Evolutionary conservation across 1,140 invertebrate genomes (phyloP), one percentile per base, ranked within the genome.

Genomic region (Drosophila kanapiae): DNA sequence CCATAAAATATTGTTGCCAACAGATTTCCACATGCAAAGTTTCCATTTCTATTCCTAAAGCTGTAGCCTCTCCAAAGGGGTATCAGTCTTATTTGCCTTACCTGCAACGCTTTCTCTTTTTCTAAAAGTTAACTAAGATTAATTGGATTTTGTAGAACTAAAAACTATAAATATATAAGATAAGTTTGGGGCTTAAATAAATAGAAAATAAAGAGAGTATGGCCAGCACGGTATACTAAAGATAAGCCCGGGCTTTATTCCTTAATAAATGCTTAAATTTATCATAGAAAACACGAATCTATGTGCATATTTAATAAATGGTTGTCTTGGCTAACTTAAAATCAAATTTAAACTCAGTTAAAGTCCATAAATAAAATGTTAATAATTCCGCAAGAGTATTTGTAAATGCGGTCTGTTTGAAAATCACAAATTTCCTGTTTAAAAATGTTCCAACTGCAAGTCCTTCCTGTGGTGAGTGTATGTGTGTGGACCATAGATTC

Each of bases 1-100:
- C 45, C 79, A 80, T 80, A 82, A 83, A 83, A 80, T 87, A 87
- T 88, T 83, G 72, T 65, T 82, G 77, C 51, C 79, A 82, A 77
- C 53, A 18, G 67, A 87, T 82, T 86, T 86, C 76, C 70, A 62
- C 75, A 86, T 86, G 85, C 83, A 81, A 75, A 59, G 53, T 49
- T 71, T 71, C 31, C 29, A 58, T 49, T 51, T 33, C 57, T 57
- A 53, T 75, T 42, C 14, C 57, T 42, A 58, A 69, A 51, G 70
- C 48, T 77, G 37, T 54, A 29, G 11, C 18, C 11, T 40, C 23
- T 37, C 4, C 38, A 0, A 10, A 8, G 13, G 62, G 56, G 31
- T 16, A 45, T 35, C 5, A 0, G 0, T 14, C 7, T 29, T 45
- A 16, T 16, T 16, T 6, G 0, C 4, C 10, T 5, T 14, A 16